Conservation (phyloP, 1,140 invertebrate genomes). For the Vanessa atalanta region DNA sequence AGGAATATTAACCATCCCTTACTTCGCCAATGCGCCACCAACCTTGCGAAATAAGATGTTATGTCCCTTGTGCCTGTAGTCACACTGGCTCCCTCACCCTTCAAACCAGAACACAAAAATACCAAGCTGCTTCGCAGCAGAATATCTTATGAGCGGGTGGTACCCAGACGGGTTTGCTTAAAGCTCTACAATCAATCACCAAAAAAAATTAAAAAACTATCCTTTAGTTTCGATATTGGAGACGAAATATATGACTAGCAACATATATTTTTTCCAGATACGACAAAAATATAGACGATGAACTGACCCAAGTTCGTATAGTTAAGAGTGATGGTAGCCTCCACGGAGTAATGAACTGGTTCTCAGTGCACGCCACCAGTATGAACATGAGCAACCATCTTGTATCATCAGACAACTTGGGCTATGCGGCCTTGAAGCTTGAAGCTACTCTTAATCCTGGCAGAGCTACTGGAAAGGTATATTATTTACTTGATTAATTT, state of each 20-base stretch:
- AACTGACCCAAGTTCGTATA: conserved; percentile 90
- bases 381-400: conserved; percentile 97
- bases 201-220: no score
- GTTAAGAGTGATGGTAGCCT: conserved; percentile 82
- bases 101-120: no score
- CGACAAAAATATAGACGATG: conserved; percentile 90
- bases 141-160: no score
- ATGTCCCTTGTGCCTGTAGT: no score
- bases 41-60: no score
- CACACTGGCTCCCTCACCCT: no score
- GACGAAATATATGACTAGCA: background rate
- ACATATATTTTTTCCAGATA: conserved; percentile 82
- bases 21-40: no score
- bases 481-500: background rate
- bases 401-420: conserved; percentile 97
- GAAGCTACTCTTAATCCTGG: conserved; percentile 88
- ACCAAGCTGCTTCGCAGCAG: no score
- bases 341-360: conserved; percentile 93
- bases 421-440: conserved; percentile 91
- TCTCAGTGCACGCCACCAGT: conserved; percentile 94
- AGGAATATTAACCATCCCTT: no score
- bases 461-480: conserved; percentile 86
- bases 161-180: no score
- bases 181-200: no score
- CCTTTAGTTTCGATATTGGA: no score